Base-by-base conservation (phyloP, 2,113 vertebrate species). In the Sigmodon hispidus region DNA sequence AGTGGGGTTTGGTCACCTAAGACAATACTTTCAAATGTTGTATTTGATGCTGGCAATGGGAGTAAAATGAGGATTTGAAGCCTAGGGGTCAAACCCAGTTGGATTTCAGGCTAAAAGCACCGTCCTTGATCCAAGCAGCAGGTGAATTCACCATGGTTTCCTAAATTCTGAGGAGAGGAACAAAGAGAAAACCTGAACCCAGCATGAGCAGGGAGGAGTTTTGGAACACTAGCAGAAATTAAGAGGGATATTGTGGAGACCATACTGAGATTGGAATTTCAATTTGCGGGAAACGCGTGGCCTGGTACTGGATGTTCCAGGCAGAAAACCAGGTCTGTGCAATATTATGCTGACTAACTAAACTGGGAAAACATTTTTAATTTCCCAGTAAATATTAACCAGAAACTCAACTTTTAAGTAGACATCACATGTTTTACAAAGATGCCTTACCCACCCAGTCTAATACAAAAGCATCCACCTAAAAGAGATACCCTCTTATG, bases 181-280 rank as follows among this genome's bases (percentile, higher is more conserved):
- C 3, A 21, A 85, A 87, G n/a, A 24, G 72, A 52, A 89, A 93
- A 59, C 63, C 67, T 50, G 77, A 40, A 45, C 45, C 36, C 87
- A 73, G 87, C 69, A 26, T 10, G 75, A 79, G 43, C 61, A 80
- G 40, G n/a, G 45, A 88, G 40, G 75, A 72, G 17, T 79, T 91
- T 84, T 70, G 92, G 95, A 40, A 34, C 65, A 48, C 22, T 1
- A 48, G 86, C 92, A 95, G 90, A 36, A 94, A 86, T 69, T 45
- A 86, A 95, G 91, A 95, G 61, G 45, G 92, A 65, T 87, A 69
- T 69, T n/a, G 4, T 31, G 29, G 55, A 73, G 63, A 70, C 70
- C 90, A 96, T 34, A 85, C 84, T 91, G 59, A 87, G 95, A 93
- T 1, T 90, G 96, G 92, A 96, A 97, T 97, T 95, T 94, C 87